Evolutionary conservation across 2,113 vertebrate genomes (phyloP).

Genomic region (Drymodes brunneopygia): DNA sequence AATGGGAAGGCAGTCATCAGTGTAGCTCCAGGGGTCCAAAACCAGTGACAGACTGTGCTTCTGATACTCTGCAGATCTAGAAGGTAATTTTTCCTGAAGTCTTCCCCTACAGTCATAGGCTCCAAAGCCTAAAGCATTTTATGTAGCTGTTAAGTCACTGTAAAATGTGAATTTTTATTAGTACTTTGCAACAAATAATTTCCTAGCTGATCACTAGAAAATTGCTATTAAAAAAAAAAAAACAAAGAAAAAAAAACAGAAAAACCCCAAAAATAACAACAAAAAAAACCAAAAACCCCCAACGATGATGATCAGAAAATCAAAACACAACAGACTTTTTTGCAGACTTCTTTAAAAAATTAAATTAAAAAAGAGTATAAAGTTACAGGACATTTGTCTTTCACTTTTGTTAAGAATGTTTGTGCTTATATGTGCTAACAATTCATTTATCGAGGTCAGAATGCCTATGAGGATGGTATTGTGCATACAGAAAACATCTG

Average conservation of each 20-base stretch:
- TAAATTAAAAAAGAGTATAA: background rate
- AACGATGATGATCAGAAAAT: background rate
- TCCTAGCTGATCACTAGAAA: background rate
- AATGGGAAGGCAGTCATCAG: background rate
- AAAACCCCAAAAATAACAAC: background rate
- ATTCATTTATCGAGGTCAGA: conserved; percentile 3
- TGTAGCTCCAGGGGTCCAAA: background rate
- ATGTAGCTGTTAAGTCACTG: background rate
- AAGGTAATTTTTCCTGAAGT: background rate
- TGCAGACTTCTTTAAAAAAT: background rate
- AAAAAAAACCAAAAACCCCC: background rate
- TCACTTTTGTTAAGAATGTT: conserved; percentile 49
- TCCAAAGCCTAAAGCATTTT: background rate
- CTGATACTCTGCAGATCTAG: background rate
- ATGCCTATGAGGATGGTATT: background rate
- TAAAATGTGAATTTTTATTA: background rate
- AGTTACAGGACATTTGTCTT: background rate
- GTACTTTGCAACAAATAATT: background rate
- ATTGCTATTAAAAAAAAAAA: background rate
- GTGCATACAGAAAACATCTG: background rate
- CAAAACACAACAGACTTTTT: background rate
- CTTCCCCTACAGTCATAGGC: background rate
- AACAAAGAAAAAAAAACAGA: background rate
- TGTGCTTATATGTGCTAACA: background rate
- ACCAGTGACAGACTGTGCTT: background rate